These are phyloP conservation scores for Typhlomys cinereus DNA, from an alignment of 2,113 vertebrate genomes.

Conservation along the genomic window DNA sequence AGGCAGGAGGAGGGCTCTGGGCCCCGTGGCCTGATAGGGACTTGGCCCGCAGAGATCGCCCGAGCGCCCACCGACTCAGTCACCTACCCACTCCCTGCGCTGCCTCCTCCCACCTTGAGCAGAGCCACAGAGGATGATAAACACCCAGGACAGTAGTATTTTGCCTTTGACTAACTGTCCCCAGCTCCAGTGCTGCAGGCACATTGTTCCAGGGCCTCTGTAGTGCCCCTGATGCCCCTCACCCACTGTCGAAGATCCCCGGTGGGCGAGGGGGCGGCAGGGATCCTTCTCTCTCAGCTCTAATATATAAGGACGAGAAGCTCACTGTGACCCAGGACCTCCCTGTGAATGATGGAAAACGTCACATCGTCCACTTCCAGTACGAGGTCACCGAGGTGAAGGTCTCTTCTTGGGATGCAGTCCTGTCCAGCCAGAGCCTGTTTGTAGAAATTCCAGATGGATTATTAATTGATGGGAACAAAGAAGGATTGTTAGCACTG, in stretches of 20 bases:
- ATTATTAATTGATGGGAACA: slow-evolving; percentile 94
- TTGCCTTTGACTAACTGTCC: too few species aligned
- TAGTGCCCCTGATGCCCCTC: slow-evolving; percentile 99
- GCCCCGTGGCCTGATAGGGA: too few species aligned
- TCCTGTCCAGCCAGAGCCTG: slow-evolving; percentile 92
- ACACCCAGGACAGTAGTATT: slow-evolving; percentile 93
- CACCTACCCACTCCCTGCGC: too few species aligned
- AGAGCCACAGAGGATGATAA: too few species aligned
- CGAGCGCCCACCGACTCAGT: too few species aligned
- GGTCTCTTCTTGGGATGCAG: slow-evolving; percentile 93
- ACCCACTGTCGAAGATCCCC: slow-evolving; percentile 99
- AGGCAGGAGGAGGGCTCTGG: too few species aligned
- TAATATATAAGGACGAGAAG: slow-evolving; percentile 96
- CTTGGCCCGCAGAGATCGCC: too few species aligned
- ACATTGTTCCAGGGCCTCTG: slow-evolving; percentile 98
- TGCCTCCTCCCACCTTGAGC: too few species aligned
- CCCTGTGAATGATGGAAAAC: slow-evolving; percentile 89
- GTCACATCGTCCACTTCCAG: slow-evolving; percentile 93
- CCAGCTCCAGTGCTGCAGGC: slow-evolving; percentile 93
- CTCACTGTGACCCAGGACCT: slow-evolving; percentile 94
- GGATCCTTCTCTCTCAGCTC: slow-evolving; percentile 97
- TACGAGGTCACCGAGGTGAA: slow-evolving; percentile 95
- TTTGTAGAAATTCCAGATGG: slow-evolving; percentile 96
- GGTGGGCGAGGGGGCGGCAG: slow-evolving; percentile 99
- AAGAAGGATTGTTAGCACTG: slow-evolving; percentile 95